Percentiles rank a stretch among this genome's conserved stretches.
Conservation (phyloP, 2,113 vertebrate genomes). For the Dolichallabes microphthalmus region DNA sequence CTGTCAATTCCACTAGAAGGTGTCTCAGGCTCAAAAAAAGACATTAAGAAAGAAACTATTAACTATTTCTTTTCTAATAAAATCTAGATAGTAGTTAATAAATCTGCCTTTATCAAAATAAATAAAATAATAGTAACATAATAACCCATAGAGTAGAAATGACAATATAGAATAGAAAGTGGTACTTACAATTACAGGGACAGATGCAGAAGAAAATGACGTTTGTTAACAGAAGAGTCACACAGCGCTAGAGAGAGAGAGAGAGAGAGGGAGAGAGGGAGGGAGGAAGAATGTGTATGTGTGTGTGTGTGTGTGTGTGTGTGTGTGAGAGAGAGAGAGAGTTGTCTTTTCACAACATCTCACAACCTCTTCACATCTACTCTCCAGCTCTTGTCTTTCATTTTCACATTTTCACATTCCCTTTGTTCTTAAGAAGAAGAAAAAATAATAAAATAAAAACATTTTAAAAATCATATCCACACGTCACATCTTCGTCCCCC, state of each 20-base stretch:
- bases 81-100: not conserved
- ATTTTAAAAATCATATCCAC: constrained; percentile 69
- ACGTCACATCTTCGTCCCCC: constrained; percentile 84
- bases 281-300: constrained; percentile 65
- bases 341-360: constrained; percentile 86
- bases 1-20: constrained; percentile 10
- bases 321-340: constrained; percentile 42
- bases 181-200: constrained; percentile 95
- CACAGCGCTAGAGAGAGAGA: constrained; percentile 86
- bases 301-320: constrained; percentile 63
- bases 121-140: not conserved
- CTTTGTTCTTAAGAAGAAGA: constrained; percentile 79
- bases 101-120: not conserved
- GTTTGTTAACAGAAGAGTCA: constrained; percentile 92
- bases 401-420: constrained; percentile 86
- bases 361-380: constrained; percentile 84
- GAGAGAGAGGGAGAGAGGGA: constrained; percentile 54
- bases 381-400: constrained; percentile 83
- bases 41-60: not conserved
- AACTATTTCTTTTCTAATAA: not conserved
- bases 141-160: constrained; percentile 65
- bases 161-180: constrained; percentile 79
- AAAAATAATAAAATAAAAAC: constrained; percentile 6
- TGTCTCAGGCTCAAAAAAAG: not conserved
- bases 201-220: constrained; percentile 87